Conservation (phyloP, 2,113 vertebrate species). For the Sphaerodactylus townsendi region DNA sequence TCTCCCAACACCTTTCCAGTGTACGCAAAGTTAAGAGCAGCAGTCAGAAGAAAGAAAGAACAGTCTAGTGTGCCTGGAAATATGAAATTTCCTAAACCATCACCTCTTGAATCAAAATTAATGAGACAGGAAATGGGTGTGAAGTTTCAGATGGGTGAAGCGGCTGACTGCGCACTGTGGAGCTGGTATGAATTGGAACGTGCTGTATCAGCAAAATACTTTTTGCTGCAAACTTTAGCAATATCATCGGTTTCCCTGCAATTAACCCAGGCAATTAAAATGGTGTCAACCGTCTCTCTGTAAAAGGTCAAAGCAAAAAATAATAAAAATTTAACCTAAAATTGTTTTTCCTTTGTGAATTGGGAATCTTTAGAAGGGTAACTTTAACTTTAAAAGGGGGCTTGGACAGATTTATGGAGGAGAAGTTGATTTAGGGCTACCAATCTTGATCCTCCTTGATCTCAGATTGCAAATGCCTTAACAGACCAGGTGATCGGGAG, state of each 20-base stretch:
- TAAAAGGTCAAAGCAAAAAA: background rate
- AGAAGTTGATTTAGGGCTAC: too few species aligned
- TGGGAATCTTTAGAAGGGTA: background rate
- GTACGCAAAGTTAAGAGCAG: background rate
- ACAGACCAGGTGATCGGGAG: too few species aligned
- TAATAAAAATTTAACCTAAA: background rate
- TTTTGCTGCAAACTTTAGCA: background rate
- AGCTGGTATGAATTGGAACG: background rate
- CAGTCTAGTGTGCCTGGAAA: background rate
- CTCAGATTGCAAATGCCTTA: too few species aligned
- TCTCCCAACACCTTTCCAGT: background rate
- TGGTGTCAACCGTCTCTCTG: background rate
- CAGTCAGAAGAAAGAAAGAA: background rate
- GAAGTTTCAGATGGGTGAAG: background rate
- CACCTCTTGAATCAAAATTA: background rate
- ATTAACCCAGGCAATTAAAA: background rate
- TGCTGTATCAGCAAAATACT: background rate
- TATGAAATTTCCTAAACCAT: background rate
- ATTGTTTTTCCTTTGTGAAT: background rate
- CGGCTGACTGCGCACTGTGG: background rate
- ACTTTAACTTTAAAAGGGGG: too few species aligned
- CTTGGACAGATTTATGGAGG: too few species aligned
- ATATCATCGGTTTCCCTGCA: fast-evolving
- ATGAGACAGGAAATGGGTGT: background rate
- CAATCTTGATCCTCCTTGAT: too few species aligned